A percentile compares a stretch with the other conserved stretches of the same genome.
Evolutionary conservation across 2,797 vertebrate species (phyloP).

Genomic region (Morus bassanus): DNA sequence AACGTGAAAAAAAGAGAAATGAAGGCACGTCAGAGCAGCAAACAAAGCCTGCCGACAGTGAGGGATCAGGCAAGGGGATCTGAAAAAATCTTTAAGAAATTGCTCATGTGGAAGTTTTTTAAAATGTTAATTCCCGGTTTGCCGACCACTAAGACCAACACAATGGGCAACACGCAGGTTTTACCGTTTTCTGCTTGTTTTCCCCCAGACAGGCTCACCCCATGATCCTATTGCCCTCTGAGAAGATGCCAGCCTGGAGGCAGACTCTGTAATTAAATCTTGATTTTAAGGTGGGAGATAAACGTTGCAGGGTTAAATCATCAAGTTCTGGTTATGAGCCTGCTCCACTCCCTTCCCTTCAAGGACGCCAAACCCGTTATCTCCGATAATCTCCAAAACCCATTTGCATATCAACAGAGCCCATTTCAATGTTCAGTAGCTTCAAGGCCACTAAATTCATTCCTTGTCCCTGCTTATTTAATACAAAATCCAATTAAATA

Average conservation of each 20-base stretch:
- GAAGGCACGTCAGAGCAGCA: neutral
- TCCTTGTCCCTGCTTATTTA: neutral
- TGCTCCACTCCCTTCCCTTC: neutral
- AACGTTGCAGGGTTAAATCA: rapidly evolving
- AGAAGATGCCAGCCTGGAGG: neutral
- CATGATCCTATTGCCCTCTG: rapidly evolving
- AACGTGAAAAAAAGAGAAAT: neutral
- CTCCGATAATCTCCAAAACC: neutral
- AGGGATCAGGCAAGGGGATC: neutral
- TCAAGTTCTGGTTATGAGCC: neutral
- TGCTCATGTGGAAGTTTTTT: neutral
- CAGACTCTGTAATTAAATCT: neutral
- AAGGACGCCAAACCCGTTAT: neutral
- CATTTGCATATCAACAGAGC: neutral
- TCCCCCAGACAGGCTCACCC: neutral
- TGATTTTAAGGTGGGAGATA: neutral
- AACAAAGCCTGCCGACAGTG: neutral
- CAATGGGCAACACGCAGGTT: rapidly evolving
- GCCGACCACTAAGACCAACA: neutral
- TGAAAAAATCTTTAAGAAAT: neutral
- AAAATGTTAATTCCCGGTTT: neutral
- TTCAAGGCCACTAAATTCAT: neutral
- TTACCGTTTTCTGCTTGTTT: neutral
- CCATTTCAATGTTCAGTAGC: neutral
- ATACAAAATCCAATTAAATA: conserved; percentile 2